Percentiles rank a stretch among this genome's conserved stretches.
These are phyloP conservation scores for Psilopsiagon aurifrons DNA, from an alignment of 2,113 vertebrate genomes.

Conservation along the genomic window DNA sequence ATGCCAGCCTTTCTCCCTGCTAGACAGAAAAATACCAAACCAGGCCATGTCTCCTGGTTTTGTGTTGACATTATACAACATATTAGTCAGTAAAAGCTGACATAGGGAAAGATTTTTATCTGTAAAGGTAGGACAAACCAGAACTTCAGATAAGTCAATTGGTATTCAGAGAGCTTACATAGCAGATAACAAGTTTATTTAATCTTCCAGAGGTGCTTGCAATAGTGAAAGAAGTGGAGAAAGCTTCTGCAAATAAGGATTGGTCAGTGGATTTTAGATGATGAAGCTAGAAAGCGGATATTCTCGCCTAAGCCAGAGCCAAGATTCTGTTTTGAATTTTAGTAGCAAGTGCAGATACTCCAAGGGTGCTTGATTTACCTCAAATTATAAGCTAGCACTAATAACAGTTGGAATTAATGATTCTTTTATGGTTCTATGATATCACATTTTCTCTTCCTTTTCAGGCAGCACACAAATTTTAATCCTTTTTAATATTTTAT, in stretches of 20 bases:
- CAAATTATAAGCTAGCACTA: neutral
- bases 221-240: neutral
- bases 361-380: neutral
- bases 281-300: neutral
- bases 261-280: neutral
- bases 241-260: neutral
- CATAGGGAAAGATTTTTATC: neutral
- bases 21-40: neutral
- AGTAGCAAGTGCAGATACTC: neutral
- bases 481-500: conserved; percentile 37
- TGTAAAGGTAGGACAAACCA: neutral
- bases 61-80: neutral
- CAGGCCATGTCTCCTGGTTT: neutral
- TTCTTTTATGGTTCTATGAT: neutral
- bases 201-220: neutral
- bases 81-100: neutral
- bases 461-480: conserved; percentile 14
- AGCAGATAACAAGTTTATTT: neutral
- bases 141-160: neutral
- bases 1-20: neutral
- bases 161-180: neutral
- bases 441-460: neutral
- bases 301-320: neutral
- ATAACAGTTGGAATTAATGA: neutral
- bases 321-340: neutral